Percentiles rank a stretch among this genome's conserved stretches.
Conservation (phyloP, 2,113 vertebrate species). For the Miniopterus natalensis region DNA sequence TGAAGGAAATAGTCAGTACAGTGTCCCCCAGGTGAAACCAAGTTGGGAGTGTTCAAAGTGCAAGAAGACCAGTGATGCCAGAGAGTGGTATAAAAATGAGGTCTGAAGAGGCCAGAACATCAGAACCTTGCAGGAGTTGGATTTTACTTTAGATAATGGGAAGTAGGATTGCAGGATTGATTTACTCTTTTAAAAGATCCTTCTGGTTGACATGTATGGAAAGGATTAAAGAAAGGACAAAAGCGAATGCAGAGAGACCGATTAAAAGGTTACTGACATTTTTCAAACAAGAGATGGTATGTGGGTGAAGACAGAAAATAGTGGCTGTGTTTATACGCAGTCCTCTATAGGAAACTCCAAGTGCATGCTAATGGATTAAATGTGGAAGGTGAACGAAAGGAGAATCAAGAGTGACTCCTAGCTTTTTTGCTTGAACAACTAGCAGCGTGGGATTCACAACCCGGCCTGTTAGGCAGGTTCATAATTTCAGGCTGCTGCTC, state of each 20-base stretch:
- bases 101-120: background rate
- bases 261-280: background rate
- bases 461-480: background rate
- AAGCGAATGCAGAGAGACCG: background rate
- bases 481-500: background rate
- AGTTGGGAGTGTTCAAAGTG: background rate
- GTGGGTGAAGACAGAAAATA: background rate
- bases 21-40: background rate
- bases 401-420: background rate
- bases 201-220: background rate
- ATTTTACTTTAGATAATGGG: conserved; percentile 15
- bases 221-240: background rate
- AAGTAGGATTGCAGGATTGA: background rate
- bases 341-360: background rate
- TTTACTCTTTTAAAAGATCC: conserved; percentile 38
- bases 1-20: background rate
- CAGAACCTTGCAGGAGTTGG: background rate
- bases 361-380: background rate
- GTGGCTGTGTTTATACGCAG: background rate
- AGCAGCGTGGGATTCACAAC: background rate
- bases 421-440: background rate
- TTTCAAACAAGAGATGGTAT: background rate
- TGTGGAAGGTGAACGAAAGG: background rate
- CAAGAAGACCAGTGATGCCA: background rate
- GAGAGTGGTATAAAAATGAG: background rate